Conservation (phyloP, 1,140 invertebrate species). For the Pissodes strobi region DNA sequence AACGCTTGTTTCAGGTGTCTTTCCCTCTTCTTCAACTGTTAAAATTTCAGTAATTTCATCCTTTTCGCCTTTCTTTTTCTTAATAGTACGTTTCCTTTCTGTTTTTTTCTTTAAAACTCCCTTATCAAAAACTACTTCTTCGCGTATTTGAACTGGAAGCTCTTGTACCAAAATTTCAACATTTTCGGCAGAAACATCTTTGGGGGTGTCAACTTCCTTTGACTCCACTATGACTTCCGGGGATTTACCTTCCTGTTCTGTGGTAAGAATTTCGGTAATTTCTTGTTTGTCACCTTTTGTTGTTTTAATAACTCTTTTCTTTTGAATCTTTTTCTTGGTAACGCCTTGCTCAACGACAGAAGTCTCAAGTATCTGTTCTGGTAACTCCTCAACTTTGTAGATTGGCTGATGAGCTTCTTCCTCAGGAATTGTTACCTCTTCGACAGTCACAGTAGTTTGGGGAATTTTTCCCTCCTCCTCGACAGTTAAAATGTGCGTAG, state of each 20-base stretch:
- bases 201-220: conserved; percentile 15
- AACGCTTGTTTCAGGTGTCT: conserved; percentile 46
- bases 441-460: conserved; percentile 44
- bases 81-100: conserved; percentile 37
- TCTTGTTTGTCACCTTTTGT: conserved; percentile 45
- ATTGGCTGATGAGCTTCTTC: conserved; percentile 42
- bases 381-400: conserved; percentile 44
- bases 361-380: conserved; percentile 44
- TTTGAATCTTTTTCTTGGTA: conserved; percentile 49
- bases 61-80: conserved; percentile 48
- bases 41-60: conserved; percentile 54
- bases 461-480: conserved; percentile 47
- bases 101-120: conserved; percentile 36
- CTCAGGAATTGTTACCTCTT: conserved; percentile 43
- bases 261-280: conserved; percentile 48
- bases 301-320: conserved; percentile 53
- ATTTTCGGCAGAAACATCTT: conserved; percentile 35
- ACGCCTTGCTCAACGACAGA: conserved; percentile 43
- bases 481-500: conserved; percentile 49
- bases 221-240: conserved; percentile 38
- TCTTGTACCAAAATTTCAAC: conserved; percentile 42
- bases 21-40: conserved; percentile 48
- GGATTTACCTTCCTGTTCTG: conserved; percentile 44
- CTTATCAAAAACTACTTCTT: conserved; percentile 36
- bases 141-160: conserved; percentile 50